Evolutionary conservation across 2,888 invertebrate genomes (phyloP).

Genomic region (Willowsia nigromaculata): DNA sequence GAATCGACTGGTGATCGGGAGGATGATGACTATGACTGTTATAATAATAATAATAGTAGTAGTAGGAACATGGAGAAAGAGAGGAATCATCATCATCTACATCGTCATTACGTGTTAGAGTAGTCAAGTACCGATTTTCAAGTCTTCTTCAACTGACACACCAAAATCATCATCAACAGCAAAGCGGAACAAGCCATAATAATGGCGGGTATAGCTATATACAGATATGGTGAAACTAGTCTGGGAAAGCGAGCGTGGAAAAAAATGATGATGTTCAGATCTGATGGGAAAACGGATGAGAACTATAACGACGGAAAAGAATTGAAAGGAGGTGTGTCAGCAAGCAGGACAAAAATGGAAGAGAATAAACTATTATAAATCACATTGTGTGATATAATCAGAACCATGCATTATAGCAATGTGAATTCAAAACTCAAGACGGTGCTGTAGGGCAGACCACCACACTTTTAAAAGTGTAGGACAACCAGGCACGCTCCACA

Average conservation of each 20-base stretch:
- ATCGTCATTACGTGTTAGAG: conserved; percentile 57
- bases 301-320: background rate
- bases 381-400: background rate
- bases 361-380: background rate
- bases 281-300: background rate
- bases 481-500: too few species aligned
- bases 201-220: background rate
- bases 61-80: conserved; percentile 3
- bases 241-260: background rate
- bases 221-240: background rate
- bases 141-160: conserved; percentile 57
- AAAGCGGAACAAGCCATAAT: background rate
- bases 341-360: background rate
- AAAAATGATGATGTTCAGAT: background rate
- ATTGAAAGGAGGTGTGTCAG: background rate
- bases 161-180: background rate
- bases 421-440: too few species aligned
- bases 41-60: conserved; percentile 41
- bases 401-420: background rate
- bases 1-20: background rate
- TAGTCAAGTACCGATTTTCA: conserved; percentile 60
- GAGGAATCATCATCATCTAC: conserved; percentile 40
- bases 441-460: too few species aligned
- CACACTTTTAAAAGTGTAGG: too few species aligned
- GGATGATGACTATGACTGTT: conserved; percentile 40